phyloP scores from a whole-genome alignment of 2,113 vertebrate species.

The Conger conger region DNA sequence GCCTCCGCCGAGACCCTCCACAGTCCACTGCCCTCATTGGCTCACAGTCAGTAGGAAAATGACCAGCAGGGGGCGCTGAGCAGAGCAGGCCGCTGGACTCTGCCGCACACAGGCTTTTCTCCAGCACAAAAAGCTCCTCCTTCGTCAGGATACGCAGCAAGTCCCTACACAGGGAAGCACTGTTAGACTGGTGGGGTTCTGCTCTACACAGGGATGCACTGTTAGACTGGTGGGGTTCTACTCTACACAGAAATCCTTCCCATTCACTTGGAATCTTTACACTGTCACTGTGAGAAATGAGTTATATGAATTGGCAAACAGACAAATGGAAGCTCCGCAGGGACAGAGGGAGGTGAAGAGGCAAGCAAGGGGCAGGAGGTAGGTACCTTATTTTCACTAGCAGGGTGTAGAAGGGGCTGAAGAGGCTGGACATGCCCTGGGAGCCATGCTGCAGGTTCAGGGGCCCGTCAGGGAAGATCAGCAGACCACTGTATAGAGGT shows the following conservation, averaged over 20 bases:
- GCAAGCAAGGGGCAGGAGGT: background rate
- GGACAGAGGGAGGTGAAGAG: background rate
- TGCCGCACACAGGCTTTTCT: conserved; percentile 58
- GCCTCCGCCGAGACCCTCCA: background rate
- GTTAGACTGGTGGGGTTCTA: no score
- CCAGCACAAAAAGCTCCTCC: conserved; percentile 63
- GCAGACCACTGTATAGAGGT: conserved; percentile 57
- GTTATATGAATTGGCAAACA: no score
- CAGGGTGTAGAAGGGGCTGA: conserved; percentile 68
- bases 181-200: background rate
- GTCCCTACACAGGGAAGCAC: conserved; percentile 51
- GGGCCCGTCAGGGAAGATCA: conserved; percentile 71
- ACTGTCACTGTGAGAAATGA: no score
- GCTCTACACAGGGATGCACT: no score
- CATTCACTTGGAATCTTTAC: no score
- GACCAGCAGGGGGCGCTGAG: background rate
- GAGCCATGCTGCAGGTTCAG: conserved; percentile 63
- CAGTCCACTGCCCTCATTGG: background rate
- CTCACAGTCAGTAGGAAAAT: background rate
- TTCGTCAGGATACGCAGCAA: conserved; percentile 58
- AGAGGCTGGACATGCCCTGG: conserved; percentile 65
- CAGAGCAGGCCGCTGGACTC: conserved; percentile 48
- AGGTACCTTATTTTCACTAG: conserved; percentile 68
- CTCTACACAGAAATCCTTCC: background rate
- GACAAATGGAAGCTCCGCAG: background rate